Conservation (phyloP, 2,888 invertebrate species). For the Latrodectus elegans region DNA sequence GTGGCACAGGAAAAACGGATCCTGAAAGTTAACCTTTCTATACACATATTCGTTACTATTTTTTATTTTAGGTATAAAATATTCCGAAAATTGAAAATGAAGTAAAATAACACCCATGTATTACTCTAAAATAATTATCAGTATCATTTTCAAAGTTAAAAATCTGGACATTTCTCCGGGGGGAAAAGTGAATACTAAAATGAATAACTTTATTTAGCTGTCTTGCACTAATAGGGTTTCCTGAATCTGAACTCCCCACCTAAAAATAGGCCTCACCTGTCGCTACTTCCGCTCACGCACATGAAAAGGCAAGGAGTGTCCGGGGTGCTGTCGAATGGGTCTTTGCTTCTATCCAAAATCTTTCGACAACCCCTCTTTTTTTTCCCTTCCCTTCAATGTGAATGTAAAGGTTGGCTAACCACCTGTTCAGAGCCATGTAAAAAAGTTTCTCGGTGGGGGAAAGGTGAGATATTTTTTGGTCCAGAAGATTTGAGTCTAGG, state of each 20-base stretch:
- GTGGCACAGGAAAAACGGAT: no score
- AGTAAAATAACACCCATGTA: no score
- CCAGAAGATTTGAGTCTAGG: background rate
- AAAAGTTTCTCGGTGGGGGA: conserved; percentile 12
- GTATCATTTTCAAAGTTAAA: no score
- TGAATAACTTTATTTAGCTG: background rate
- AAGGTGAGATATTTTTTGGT: conserved; percentile 1
- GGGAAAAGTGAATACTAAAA: background rate
- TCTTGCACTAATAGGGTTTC: background rate
- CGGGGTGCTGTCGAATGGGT: background rate
- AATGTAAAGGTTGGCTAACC: conserved; percentile 50
- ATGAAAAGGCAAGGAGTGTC: background rate
- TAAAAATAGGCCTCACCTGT: conserved; percentile 23
- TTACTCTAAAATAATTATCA: no score
- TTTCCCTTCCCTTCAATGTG: background rate
- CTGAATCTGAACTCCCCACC: background rate
- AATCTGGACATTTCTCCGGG: no score
- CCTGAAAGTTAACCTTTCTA: no score
- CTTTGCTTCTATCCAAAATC: background rate
- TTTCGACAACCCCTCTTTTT: background rate
- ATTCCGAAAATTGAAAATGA: no score
- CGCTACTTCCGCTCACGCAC: conserved; percentile 30
- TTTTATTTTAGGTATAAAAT: no score
- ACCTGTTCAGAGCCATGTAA: conserved; percentile 22
- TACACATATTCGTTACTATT: no score